Base-by-base conservation (phyloP, 1,140 invertebrate species). In the Bicyclus anynana region DNA sequence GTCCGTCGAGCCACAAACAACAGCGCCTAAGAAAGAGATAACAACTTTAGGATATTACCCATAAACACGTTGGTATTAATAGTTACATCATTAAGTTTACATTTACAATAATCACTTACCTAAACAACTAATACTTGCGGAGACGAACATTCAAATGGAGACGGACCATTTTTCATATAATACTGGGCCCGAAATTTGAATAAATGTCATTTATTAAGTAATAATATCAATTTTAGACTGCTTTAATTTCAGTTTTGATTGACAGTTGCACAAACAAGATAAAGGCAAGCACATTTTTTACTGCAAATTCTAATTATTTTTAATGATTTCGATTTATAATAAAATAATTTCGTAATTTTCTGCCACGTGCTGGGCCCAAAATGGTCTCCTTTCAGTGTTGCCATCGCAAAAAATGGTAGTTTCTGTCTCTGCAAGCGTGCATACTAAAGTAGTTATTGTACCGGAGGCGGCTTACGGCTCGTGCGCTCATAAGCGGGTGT, bases 21-120 rank as follows among this genome's bases (percentile, higher is more conserved):
- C 84, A 87, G 81, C 78, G 77, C 81, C 84, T 87, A 87, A 84
- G 79, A 84, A 87, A 87, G 84, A 87, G 80, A 78, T 87, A 87
- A 87, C 84, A 87, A 87, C 75, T 68, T 58, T 80, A 77, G 70
- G 69, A 80, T 80, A 84, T 71, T 79, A 83, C 73, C 75, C 72
- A 82, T 77, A 78, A 78, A 82, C 73, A 75, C 70, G 75, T 65
- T 64, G 67, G 40, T 44, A 44, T 44, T 44, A 44, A 69, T 80
- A 74, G 72, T 72, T 51, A 71, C 54, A 69, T 75, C 69, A 75
- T 65, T 7, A 74, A 69, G 68, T 78, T 78, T 79, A 79, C 66
- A 79, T 51, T 67, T 74, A 66, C 59, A 44, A 69, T 69, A 65
- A 64, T 65, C 63, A 62, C 67, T 70, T 68, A 73, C 67, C 65